These are phyloP conservation scores for Falco columbarius DNA, from an alignment of 2,797 vertebrate genomes.

Conservation along the genomic window DNA sequence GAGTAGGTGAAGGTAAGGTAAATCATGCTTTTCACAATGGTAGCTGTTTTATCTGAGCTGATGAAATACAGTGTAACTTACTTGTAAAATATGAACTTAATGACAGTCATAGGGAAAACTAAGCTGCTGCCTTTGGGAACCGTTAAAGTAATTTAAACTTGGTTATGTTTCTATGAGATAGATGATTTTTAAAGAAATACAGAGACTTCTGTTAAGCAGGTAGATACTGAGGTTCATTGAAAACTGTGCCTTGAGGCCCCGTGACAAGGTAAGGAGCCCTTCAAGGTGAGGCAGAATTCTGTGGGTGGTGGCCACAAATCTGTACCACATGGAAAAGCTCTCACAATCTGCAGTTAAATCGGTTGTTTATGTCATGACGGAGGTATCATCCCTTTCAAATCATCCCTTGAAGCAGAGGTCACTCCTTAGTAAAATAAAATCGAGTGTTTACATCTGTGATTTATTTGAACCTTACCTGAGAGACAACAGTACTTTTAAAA, in stretches of 20 bases:
- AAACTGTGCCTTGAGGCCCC: neutral
- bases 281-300: neutral
- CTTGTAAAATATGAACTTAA: constrained; percentile 15
- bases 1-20: neutral
- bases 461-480: neutral
- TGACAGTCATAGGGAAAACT: neutral
- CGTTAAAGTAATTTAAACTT: constrained; percentile 10
- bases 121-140: neutral
- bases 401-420: neutral
- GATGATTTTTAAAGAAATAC: constrained; percentile 16
- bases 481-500: neutral
- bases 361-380: neutral
- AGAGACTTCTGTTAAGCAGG: neutral
- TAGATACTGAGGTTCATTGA: neutral
- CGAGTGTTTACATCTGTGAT: neutral
- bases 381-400: neutral
- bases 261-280: neutral
- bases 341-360: neutral
- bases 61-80: constrained; percentile 14
- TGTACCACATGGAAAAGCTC: neutral
- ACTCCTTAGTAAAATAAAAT: neutral
- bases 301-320: neutral
- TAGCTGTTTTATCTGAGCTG: neutral
- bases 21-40: neutral
- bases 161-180: constrained; percentile 25